These are phyloP conservation scores for Petrophora chlorosata DNA, from an alignment of 2,888 invertebrate genomes.

Conservation along the genomic window DNA sequence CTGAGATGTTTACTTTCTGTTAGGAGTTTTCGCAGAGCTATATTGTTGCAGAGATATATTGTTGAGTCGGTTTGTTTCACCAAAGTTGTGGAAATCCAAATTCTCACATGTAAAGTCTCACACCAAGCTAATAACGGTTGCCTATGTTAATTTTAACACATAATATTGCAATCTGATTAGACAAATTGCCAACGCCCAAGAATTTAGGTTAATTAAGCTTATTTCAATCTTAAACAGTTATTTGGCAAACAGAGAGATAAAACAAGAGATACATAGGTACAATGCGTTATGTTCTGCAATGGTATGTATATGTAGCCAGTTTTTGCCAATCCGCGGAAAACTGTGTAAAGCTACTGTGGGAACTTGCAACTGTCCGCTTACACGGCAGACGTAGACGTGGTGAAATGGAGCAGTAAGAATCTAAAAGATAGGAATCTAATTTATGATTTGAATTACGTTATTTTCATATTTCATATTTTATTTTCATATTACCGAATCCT, in stretches of 20 bases:
- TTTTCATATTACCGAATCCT: too few relatives aligned
- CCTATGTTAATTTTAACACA: not conserved
- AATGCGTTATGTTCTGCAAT: conserved; percentile 23
- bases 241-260: conserved; percentile 18
- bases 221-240: conserved; percentile 19
- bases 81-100: not conserved
- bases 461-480: too few relatives aligned
- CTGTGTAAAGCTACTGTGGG: conserved; percentile 14
- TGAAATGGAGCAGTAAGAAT: not conserved
- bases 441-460: not conserved
- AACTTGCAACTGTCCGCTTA: not conserved
- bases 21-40: too few relatives aligned
- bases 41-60: too few relatives aligned
- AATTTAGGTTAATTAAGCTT: conserved; percentile 21
- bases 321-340: conserved; percentile 15
- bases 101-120: conserved; percentile 4
- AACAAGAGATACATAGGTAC: conserved; percentile 2
- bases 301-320: conserved; percentile 8
- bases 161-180: conserved; percentile 9
- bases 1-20: too few relatives aligned
- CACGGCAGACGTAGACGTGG: not conserved
- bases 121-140: not conserved
- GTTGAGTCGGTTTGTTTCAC: too few relatives aligned
- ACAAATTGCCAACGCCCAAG: conserved; percentile 3
- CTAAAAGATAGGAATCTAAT: not conserved